Base-by-base conservation (phyloP, 2,797 vertebrate species). In the Lacerta bilineata region DNA sequence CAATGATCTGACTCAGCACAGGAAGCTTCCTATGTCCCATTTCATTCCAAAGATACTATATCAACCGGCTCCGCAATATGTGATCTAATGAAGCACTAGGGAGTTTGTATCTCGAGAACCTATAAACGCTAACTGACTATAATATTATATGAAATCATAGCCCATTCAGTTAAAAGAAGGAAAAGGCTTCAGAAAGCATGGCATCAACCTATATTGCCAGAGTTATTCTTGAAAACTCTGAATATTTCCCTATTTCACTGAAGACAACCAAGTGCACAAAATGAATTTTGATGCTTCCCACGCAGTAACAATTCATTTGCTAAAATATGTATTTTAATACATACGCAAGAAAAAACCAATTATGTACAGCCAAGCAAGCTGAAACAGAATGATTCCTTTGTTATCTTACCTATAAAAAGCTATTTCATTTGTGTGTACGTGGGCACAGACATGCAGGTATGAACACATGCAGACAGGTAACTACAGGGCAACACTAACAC, bases 381-480 rank as follows among this genome's bases (percentile, higher is more conserved):
- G 1, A 29, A 77, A 77, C 41, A 78, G n/a, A 55, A 0, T 3
- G 46, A 13, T 86, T 46, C 18, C 61, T 23, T 11, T 3, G 72
- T 20, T 81, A 72, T 84, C 17, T 3, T 74, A 27, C 20, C 10
- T 55, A 84, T 55, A 85, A 59, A 13, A 74, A 20, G 11, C 25
- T 2, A 3, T 81, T 66, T 83, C 43, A 72, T 43, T 50, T 6
- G 1, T 17, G 23, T 43, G 75, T 23, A 23, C 41, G 10, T 6
- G 75, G 6, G 43, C 25, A 46, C 10, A 17, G 3, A 46, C 25
- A 15, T 25, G 27, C 23, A 36, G 8, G 33, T 85, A 17, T 61
- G 80, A 84, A 92, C 88, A 92, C 89, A 76, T 25, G 3, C 10
- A 83, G 1, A 81, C 80, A 80, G 7, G 83, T 69, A 89, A 92